These are phyloP conservation scores for Cherax destructor DNA, from an alignment of 1,140 invertebrate species.

Conservation along the genomic window DNA sequence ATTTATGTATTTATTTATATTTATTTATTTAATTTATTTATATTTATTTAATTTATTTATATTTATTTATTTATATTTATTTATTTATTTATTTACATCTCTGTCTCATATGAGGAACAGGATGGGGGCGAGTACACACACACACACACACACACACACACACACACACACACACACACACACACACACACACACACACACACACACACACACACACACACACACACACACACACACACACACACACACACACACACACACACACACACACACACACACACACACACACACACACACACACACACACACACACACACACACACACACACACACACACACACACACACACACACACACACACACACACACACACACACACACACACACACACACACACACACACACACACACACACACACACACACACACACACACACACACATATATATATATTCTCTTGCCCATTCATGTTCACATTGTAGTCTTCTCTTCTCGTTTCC, in stretches of 20 bases:
- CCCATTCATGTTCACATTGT: too few species aligned
- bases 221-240: neutral
- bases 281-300: constrained; percentile 10
- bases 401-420: constrained; percentile 4
- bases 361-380: neutral
- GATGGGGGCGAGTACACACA: too few species aligned
- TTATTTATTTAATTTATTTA: too few species aligned
- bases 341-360: neutral
- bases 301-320: neutral
- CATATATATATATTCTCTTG: too few species aligned
- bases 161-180: too few species aligned
- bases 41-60: too few species aligned
- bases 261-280: constrained; percentile 4
- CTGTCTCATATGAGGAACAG: too few species aligned
- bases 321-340: constrained; percentile 12
- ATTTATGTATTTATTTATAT: too few species aligned
- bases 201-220: constrained; percentile 10
- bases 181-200: constrained; percentile 7
- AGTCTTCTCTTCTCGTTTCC: too few species aligned
- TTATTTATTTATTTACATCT: too few species aligned
- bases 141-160: too few species aligned
- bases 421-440: neutral
- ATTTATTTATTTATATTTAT: too few species aligned
- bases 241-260: neutral
- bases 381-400: constrained; percentile 7